Conservation (phyloP, 2,113 vertebrate genomes). For the Oreochromis aureus region DNA sequence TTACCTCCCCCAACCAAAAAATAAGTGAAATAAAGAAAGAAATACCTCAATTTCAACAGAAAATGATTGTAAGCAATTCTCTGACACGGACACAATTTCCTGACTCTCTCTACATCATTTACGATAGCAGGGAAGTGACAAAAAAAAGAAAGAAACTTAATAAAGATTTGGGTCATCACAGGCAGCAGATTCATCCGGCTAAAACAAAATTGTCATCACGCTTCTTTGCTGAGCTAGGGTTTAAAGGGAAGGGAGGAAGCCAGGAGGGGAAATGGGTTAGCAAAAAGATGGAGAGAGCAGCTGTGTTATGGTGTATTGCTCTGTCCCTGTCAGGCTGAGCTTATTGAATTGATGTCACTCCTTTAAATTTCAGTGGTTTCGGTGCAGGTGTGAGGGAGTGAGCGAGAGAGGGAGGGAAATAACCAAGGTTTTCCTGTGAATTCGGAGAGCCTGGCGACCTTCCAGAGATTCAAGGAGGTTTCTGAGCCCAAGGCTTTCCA, state of each 20-base stretch:
- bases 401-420: not conserved
- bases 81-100: conserved; percentile 25
- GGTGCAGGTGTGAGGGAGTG: conserved; percentile 10
- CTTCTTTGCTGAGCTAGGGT: conserved; percentile 46
- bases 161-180: conserved; percentile 54
- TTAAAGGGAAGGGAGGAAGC: conserved; percentile 51
- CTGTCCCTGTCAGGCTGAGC: conserved; percentile 40
- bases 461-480: conserved; percentile 39
- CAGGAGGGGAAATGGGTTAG: conserved; percentile 47
- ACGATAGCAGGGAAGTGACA: not conserved
- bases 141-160: not conserved
- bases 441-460: conserved; percentile 21
- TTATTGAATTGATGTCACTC: conserved; percentile 59
- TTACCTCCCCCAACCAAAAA: not conserved
- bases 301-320: conserved; percentile 48
- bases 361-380: conserved; percentile 43
- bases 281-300: conserved; percentile 39
- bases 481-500: conserved; percentile 17
- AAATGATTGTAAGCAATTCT: conserved; percentile 13
- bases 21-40: not conserved
- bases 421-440: conserved; percentile 24
- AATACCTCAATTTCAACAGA: conserved; percentile 12
- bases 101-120: not conserved
- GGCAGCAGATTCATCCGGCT: conserved; percentile 53
- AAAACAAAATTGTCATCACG: conserved; percentile 60